Percentiles rank a stretch among this genome's conserved stretches.
These are phyloP conservation scores for Emydoidea blandingii DNA, from an alignment of 2,797 vertebrate genomes.

Conservation along the genomic window DNA sequence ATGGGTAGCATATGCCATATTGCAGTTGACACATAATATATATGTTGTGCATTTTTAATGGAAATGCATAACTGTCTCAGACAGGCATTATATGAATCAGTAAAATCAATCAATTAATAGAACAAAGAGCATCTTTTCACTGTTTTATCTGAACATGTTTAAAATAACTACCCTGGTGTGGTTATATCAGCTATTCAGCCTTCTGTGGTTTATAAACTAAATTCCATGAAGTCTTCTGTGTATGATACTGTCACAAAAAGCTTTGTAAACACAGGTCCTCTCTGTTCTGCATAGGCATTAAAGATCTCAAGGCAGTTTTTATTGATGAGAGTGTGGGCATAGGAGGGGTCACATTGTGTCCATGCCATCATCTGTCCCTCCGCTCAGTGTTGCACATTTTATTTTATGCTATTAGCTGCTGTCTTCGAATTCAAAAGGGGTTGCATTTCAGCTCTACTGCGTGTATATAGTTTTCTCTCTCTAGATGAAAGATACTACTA, in stretches of 20 bases:
- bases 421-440: constrained; percentile 5
- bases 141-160: background rate
- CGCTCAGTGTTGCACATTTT: background rate
- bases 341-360: background rate
- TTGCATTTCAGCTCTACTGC: constrained; percentile 3
- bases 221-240: background rate
- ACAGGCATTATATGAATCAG: background rate
- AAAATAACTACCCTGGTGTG: background rate
- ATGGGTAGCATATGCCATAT: background rate
- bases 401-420: background rate
- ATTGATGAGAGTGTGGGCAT: background rate
- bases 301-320: background rate
- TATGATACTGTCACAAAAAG: background rate
- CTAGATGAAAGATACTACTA: background rate
- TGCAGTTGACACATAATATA: background rate
- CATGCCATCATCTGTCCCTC: background rate
- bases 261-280: background rate
- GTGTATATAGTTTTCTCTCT: background rate
- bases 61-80: background rate
- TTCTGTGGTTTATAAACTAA: background rate
- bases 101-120: background rate
- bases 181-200: background rate
- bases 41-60: background rate
- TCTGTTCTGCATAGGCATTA: background rate
- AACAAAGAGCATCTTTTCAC: background rate